Conservation (phyloP, 2,113 vertebrate species). For the Thymallus thymallus region DNA sequence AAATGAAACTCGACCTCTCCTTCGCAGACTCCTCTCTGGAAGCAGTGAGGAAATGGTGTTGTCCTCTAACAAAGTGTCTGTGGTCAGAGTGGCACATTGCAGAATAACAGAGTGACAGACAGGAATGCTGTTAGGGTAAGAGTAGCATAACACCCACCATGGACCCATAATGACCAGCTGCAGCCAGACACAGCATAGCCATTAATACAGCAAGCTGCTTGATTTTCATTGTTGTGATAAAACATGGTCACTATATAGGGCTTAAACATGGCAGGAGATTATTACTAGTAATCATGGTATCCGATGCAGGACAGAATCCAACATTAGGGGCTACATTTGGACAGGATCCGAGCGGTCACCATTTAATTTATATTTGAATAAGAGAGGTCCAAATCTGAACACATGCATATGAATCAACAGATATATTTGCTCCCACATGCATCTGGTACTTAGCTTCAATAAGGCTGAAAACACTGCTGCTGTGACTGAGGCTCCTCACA, state of each 20-base stretch:
- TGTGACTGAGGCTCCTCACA: constrained; percentile 70
- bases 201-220: constrained; percentile 54
- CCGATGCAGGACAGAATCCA: constrained; percentile 71
- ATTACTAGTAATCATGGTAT: constrained; percentile 72
- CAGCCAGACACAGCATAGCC: constrained; percentile 41
- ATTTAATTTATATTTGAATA: constrained; percentile 80
- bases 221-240: constrained; percentile 40
- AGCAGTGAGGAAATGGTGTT: constrained; percentile 69
- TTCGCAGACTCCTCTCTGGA: constrained; percentile 49
- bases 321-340: constrained; percentile 69
- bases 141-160: constrained; percentile 60
- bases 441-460: constrained; percentile 81
- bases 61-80: constrained; percentile 67
- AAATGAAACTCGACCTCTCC: constrained; percentile 73
- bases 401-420: constrained; percentile 80
- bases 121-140: constrained; percentile 40
- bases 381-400: constrained; percentile 71
- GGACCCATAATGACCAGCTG: constrained; percentile 67
- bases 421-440: constrained; percentile 77
- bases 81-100: constrained; percentile 66
- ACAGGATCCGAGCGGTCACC: constrained; percentile 68
- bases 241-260: constrained; percentile 38
- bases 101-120: constrained; percentile 58
- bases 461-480: constrained; percentile 75
- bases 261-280: constrained; percentile 64